Base-by-base conservation (phyloP, 2,888 invertebrate genomes). In the Sicus ferrugineus region DNA sequence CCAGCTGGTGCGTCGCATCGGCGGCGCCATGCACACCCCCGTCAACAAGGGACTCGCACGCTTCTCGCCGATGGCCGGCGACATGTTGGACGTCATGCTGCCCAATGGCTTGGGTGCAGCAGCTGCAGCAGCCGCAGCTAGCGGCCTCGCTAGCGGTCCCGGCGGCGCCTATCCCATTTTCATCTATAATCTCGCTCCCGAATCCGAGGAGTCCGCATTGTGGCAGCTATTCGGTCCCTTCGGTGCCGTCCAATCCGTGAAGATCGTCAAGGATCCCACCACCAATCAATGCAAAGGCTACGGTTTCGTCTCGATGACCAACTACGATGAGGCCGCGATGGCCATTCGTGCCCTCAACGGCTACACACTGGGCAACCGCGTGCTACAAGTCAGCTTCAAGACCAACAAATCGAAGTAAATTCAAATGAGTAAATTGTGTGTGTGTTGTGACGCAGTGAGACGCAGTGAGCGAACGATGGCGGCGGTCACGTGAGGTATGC, bases 281-380 rank as follows among this genome's bases (percentile, higher is more conserved):
- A 96, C 96, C 79, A 96, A 96, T 88, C 97, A 97, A 87, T 97
- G 97, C 89, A 97, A 97, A 89, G 98, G 98, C 73, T 98, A 97
- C 85, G 98, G 97, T 76, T 97, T 97, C 86, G 97, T 98, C 76
- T 97, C 97, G 73, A 98, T 98, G 97, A 96, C 96, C 83, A 96
- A 97, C 87, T 97, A 98, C 85, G 97, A 97, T 82, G 97, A 98
- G 86, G 96, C 97, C 66, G 92, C 96, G 71, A 94, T 96, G 83
- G 97, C 98, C 76, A 97, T 98, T 81, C 93, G 96, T 86, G 95
- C 95, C 73, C 89, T 98, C 82, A 97, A 98, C 86, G 97, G 97
- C 80, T 97, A 96, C 87, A 94, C 96, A 80, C 89, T 98, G 84
- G 96, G 96, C 81, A 96, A 96, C 86, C 92, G 97, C 78, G 95